These are phyloP conservation scores for Saguinus midas DNA, from an alignment of 2,113 vertebrate species.

Conservation along the genomic window DNA sequence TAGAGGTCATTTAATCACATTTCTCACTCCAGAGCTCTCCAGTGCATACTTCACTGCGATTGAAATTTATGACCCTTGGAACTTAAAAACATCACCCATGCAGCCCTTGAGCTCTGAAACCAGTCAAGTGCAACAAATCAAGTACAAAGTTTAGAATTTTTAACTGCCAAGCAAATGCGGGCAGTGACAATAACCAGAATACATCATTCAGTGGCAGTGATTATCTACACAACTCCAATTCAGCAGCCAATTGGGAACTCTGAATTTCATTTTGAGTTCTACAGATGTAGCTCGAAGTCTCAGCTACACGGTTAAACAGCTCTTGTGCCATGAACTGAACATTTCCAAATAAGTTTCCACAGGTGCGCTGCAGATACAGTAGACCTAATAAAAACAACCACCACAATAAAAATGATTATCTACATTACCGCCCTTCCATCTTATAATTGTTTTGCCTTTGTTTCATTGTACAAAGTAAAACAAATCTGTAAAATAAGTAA, in stretches of 20 bases:
- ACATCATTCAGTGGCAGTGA: neutral
- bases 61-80: slow-evolving; percentile 41
- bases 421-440: neutral
- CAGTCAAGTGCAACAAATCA: slow-evolving; percentile 11
- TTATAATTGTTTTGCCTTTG: neutral
- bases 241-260: neutral
- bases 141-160: neutral
- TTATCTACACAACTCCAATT: neutral
- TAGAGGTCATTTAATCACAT: slow-evolving; percentile 41
- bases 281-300: neutral
- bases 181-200: neutral
- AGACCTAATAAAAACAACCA: neutral
- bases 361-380: neutral
- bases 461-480: neutral
- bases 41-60: slow-evolving; percentile 14
- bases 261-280: neutral
- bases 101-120: slow-evolving; percentile 13
- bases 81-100: slow-evolving; percentile 22
- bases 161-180: neutral
- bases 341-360: neutral
- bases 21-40: slow-evolving; percentile 1
- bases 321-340: neutral
- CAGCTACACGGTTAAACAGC: neutral
- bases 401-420: neutral
- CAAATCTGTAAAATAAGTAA: slow-evolving; percentile 17